Conservation (phyloP, 2,797 vertebrate species). For the Poecilia picta region DNA sequence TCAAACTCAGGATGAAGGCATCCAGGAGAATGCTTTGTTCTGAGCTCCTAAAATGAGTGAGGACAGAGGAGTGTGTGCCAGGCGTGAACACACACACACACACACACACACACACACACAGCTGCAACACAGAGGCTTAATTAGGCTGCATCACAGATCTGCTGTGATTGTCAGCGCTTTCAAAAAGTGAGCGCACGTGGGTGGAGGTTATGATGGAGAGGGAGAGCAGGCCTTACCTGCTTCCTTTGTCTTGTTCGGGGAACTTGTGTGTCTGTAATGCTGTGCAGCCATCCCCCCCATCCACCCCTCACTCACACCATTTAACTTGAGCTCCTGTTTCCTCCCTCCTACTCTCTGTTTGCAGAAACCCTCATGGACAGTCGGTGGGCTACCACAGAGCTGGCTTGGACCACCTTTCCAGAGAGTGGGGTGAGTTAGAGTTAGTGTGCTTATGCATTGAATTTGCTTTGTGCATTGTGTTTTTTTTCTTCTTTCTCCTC, state of each 20-base stretch:
- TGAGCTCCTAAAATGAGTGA: slow-evolving; percentile 54
- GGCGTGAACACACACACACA: slow-evolving; percentile 14
- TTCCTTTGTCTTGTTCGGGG: slow-evolving; percentile 25
- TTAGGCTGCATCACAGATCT: slow-evolving; percentile 58
- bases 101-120: slow-evolving; percentile 20
- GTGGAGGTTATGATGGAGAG: slow-evolving; percentile 48
- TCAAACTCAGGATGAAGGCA: slow-evolving; percentile 25
- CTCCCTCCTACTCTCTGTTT: slow-evolving; percentile 70
- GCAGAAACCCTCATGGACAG: slow-evolving; percentile 99
- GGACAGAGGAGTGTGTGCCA: slow-evolving; percentile 47
- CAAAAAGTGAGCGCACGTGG: slow-evolving; percentile 37
- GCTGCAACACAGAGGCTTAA: slow-evolving; percentile 44
- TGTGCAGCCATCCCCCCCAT: slow-evolving; percentile 17
- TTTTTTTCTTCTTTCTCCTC: slow-evolving; percentile 19
- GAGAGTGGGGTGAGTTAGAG: slow-evolving; percentile 95
- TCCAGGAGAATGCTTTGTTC: slow-evolving; percentile 54
- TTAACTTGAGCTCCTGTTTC: slow-evolving; percentile 50
- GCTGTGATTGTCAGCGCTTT: slow-evolving; percentile 59
- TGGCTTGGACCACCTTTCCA: slow-evolving; percentile 96
- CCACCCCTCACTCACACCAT: slow-evolving; percentile 13
- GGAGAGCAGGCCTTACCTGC: slow-evolving; percentile 51
- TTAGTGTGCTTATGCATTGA: slow-evolving; percentile 48
- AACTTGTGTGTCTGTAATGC: slow-evolving; percentile 43
- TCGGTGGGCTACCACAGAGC: slow-evolving; percentile 96
- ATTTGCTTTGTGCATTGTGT: slow-evolving; percentile 11